phyloP scores from a whole-genome alignment of 1,140 invertebrate species.

The Batillaria attramentaria region DNA sequence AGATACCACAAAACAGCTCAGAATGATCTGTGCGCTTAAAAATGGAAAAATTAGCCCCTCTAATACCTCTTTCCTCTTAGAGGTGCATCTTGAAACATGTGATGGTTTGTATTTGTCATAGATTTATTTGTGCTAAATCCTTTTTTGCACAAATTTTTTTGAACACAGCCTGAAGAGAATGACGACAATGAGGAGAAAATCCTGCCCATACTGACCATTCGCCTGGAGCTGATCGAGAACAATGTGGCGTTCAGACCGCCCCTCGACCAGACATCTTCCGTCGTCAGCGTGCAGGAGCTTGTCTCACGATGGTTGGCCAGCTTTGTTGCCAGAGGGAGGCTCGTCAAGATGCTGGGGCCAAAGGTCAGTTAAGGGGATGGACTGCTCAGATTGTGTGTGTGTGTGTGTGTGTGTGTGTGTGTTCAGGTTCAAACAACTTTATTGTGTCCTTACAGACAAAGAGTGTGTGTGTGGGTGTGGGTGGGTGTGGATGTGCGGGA shows the following conservation, averaged over 20 bases:
- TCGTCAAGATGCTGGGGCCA: slow-evolving; percentile 67
- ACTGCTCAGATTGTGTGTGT: too few relatives aligned
- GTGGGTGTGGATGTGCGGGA: not conserved
- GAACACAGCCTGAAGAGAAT: not conserved
- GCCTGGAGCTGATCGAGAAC: slow-evolving; percentile 68
- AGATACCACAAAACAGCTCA: too few relatives aligned
- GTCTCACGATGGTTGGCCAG: slow-evolving; percentile 66
- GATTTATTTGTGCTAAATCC: slow-evolving; percentile 31
- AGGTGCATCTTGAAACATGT: not conserved
- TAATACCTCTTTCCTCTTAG: not conserved
- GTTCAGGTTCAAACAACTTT: not conserved
- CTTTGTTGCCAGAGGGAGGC: slow-evolving; percentile 64
- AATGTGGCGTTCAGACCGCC: slow-evolving; percentile 66
- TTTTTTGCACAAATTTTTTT: slow-evolving; percentile 46
- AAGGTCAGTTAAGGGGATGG: too few relatives aligned
- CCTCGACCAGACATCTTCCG: slow-evolving; percentile 66
- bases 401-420: too few relatives aligned
- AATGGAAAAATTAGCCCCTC: not conserved
- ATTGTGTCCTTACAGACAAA: not conserved
- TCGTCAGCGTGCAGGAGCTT: slow-evolving; percentile 67
- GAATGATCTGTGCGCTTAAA: too few relatives aligned
- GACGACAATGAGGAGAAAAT: slow-evolving; percentile 41
- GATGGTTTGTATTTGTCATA: not conserved
- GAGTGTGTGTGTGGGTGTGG: too few relatives aligned
- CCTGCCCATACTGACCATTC: slow-evolving; percentile 66